Percentiles rank a stretch among this genome's conserved stretches.
phyloP scores from a whole-genome alignment of 1,140 invertebrate species.

The Telenomus remus region DNA sequence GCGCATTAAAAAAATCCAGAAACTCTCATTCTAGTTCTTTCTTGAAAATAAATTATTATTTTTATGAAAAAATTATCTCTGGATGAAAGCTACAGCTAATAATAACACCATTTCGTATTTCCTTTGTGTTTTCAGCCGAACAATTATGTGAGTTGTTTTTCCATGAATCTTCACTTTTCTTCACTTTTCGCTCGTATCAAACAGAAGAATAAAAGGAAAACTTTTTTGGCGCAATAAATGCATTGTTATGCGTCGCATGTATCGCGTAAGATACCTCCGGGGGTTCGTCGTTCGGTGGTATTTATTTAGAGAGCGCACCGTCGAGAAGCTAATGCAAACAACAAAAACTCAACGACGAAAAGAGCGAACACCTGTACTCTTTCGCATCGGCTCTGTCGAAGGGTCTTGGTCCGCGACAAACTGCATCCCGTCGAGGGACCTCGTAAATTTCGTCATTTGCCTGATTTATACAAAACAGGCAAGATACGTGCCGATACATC shows the following conservation, averaged over 20 bases:
- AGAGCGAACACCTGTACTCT: slow-evolving; percentile 43
- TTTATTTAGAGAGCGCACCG: slow-evolving; percentile 43
- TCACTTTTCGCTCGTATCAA: too few relatives aligned
- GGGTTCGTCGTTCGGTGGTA: slow-evolving; percentile 32
- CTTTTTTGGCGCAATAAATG: slow-evolving; percentile 31
- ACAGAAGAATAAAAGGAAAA: background rate
- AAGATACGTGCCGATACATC: slow-evolving; percentile 34
- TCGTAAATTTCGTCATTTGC: slow-evolving; percentile 55
- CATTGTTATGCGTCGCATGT: slow-evolving; percentile 45
- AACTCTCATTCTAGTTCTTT: too few relatives aligned
- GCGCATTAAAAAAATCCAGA: too few relatives aligned
- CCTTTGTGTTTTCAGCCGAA: too few relatives aligned
- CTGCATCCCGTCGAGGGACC: slow-evolving; percentile 22
- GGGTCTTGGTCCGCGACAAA: slow-evolving; percentile 29
- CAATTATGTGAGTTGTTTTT: too few relatives aligned
- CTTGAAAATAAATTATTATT: too few relatives aligned
- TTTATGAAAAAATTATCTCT: too few relatives aligned
- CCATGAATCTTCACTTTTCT: too few relatives aligned
- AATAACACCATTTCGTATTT: too few relatives aligned
- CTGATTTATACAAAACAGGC: slow-evolving; percentile 44
- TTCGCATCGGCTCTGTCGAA: slow-evolving; percentile 19
- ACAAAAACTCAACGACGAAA: slow-evolving; percentile 32
- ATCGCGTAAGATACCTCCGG: slow-evolving; percentile 21
- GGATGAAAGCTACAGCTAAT: too few relatives aligned
- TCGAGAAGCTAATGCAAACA: slow-evolving; percentile 41